A percentile compares a stretch with the other conserved stretches of the same genome.
Evolutionary conservation across 2,797 vertebrate genomes (phyloP).

Genomic region (Triplophysa yarkandensis): DNA sequence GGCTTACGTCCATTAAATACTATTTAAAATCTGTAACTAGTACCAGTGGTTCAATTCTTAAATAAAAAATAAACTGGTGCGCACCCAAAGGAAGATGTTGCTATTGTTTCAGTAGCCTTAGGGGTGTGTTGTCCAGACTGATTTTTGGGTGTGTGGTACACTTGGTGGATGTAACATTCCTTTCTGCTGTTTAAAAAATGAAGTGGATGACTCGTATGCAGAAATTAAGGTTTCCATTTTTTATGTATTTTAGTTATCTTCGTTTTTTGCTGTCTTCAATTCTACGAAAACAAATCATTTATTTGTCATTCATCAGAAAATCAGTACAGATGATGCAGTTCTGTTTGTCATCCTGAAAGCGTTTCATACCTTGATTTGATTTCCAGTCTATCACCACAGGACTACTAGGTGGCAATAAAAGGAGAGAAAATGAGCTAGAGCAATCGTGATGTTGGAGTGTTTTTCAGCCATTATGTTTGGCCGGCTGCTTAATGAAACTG

Average conservation of each 20-base stretch:
- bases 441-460: conserved; percentile 74
- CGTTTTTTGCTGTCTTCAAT: not conserved
- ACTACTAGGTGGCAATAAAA: conserved; percentile 51
- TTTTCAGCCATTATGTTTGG: conserved; percentile 72
- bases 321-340: conserved; percentile 49
- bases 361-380: conserved; percentile 66
- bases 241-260: not conserved
- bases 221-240: not conserved
- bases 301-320: conserved; percentile 61
- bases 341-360: conserved; percentile 69
- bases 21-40: not conserved
- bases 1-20: not conserved
- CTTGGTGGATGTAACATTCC: conserved; percentile 24
- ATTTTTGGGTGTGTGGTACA: conserved; percentile 36
- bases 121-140: conserved; percentile 34
- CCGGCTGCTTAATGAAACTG: conserved; percentile 74
- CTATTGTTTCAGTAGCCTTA: conserved; percentile 22
- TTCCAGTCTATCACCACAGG: conserved; percentile 62
- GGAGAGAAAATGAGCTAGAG: conserved; percentile 63
- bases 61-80: not conserved
- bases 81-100: not conserved
- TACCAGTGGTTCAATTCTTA: not conserved
- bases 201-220: not conserved
- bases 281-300: not conserved
- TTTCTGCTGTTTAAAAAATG: not conserved